These are phyloP conservation scores for Galemys pyrenaicus DNA, from an alignment of 2,113 vertebrate genomes.

Conservation along the genomic window DNA sequence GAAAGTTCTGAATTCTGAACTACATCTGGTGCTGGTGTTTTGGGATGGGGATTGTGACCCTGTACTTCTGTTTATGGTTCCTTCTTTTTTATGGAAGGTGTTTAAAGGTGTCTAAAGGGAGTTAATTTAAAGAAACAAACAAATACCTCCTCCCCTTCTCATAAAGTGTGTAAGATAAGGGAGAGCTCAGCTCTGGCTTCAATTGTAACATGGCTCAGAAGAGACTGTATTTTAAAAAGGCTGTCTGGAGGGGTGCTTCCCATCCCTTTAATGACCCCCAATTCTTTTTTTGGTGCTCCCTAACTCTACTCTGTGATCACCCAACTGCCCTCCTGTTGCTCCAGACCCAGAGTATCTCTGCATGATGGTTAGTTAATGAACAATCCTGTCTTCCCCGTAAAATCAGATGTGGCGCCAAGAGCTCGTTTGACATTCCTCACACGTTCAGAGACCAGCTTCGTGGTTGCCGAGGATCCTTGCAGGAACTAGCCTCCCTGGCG, in stretches of 20 bases:
- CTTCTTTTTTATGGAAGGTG: not conserved
- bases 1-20: not conserved
- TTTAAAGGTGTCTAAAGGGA: not conserved
- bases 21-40: not conserved
- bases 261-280: not conserved
- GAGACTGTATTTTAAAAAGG: not conserved
- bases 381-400: conserved; percentile 68
- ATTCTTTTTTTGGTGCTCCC: not conserved
- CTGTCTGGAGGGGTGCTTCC: not conserved
- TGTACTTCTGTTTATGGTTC: not conserved
- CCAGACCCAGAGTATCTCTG: not conserved
- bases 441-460: conserved; percentile 48
- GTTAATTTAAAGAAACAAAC: not conserved
- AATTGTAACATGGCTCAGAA: fast-evolving
- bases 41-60: not conserved
- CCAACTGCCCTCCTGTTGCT: not conserved
- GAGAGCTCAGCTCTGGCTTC: not conserved
- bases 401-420: conserved; percentile 23
- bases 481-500: conserved; percentile 51
- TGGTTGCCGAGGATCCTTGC: conserved; percentile 48
- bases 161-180: not conserved
- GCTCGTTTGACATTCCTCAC: conserved; percentile 64
- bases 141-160: not conserved
- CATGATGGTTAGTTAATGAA: conserved; percentile 69
- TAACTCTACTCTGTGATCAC: fast-evolving